Evolutionary conservation across 2,888 invertebrate genomes (phyloP).

Genomic region (Arctia plantaginis): DNA sequence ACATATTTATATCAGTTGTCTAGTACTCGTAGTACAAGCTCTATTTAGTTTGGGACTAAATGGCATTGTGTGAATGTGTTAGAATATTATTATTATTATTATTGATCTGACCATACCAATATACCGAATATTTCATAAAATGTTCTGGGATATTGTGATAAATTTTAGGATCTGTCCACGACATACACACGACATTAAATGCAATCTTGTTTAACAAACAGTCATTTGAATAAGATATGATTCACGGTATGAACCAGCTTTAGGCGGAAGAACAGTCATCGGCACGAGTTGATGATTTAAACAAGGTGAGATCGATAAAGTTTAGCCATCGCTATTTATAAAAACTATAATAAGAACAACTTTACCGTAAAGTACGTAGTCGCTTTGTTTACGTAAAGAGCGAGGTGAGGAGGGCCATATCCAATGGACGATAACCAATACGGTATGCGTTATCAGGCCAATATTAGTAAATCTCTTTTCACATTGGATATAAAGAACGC

Average conservation of each 20-base stretch:
- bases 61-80: no score
- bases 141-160: not conserved
- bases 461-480: not conserved
- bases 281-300: conserved; percentile 45
- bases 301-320: conserved; percentile 46
- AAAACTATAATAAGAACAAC: conserved; percentile 17
- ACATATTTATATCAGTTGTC: no score
- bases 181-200: not conserved
- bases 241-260: conserved; percentile 55
- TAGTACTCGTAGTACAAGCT: no score
- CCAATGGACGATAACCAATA: not conserved
- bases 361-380: conserved; percentile 9
- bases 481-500: not conserved
- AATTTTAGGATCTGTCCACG: not conserved
- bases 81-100: no score
- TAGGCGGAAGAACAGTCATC: conserved; percentile 61
- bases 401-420: not conserved
- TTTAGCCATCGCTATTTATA: conserved; percentile 34
- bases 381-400: conserved; percentile 8
- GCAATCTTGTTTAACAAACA: conserved; percentile 47
- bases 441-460: not conserved
- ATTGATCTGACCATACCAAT: no score
- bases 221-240: conserved; percentile 52
- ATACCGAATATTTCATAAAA: no score
- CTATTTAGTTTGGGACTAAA: no score